Evolutionary conservation across 37 sponge, comb jelly and placozoan species (phyloP).

Genomic region (Crambe crambe): DNA sequence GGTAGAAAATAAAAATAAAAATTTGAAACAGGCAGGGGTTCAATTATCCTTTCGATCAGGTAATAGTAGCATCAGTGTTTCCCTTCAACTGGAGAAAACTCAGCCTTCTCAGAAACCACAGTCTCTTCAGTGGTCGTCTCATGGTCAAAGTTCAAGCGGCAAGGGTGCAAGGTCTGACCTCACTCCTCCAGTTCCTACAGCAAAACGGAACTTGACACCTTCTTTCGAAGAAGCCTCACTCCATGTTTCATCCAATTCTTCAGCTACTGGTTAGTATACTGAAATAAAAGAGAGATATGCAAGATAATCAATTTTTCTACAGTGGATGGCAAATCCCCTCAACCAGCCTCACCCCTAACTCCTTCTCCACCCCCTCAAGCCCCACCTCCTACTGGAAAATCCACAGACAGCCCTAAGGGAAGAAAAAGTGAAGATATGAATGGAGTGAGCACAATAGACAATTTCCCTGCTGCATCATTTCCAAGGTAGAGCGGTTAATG

Average conservation of each 20-base stretch:
- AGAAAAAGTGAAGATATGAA: background rate
- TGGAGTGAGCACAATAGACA: background rate
- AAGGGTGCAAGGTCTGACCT: background rate
- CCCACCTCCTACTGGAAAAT: too few species aligned
- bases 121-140: background rate
- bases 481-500: too few species aligned
- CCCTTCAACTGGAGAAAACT: background rate
- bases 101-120: background rate
- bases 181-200: background rate
- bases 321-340: too few species aligned
- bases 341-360: too few species aligned
- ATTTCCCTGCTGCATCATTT: too few species aligned
- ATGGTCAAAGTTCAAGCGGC: background rate
- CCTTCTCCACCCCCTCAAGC: too few species aligned
- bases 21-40: too few species aligned
- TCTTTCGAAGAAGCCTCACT: constrained; percentile 72
- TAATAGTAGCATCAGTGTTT: background rate
- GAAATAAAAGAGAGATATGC: too few species aligned
- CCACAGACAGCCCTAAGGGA: too few species aligned
- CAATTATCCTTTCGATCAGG: too few species aligned
- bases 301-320: too few species aligned
- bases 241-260: constrained; percentile 1
- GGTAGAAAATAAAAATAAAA: background rate
- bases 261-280: too few species aligned
- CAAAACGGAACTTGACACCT: constrained; percentile 33